Evolutionary conservation across 2,888 invertebrate species (phyloP), one percentile per base, ranked within the genome.

Genomic region (Drosophila neotestacea): DNA sequence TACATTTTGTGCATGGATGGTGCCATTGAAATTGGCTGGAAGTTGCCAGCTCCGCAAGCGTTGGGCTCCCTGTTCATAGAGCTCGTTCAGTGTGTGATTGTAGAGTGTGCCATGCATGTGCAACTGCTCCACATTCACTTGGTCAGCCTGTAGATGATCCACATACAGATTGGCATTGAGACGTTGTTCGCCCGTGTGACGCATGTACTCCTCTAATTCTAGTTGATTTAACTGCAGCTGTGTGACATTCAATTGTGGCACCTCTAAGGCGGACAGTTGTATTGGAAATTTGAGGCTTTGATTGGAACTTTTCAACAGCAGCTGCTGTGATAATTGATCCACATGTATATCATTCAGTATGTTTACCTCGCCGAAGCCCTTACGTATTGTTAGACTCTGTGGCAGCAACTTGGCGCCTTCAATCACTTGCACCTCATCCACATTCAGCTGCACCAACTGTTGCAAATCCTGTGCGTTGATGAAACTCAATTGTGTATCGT

Each of bases 401-500:
- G 82, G 79, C 72, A 94, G 93, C 4, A 78, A 85, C 83, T 95
- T 95, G 42, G 73, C 76, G 6, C 94, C 94, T 28, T 91, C 91
- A 51, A 95, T 91, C 9, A 92, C 74, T 82, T 94, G 93, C 32
- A 92, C 73, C 16, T 92, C 90, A 4, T 92, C 82, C 1, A 79
- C 81, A 71, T 93, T 92, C 22, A 92, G 91, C 56, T 91, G 90
- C 2, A 94, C 90, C 78, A 93, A 93, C 30, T 91, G 86, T 32
- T 90, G 81, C 10, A 93, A 77, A 71, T 93, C 92, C 10, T 93
- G 77, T 1, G 91, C 91, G 73, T 93, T 94, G 60, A 94, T 93
- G 62, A 89, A 90, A 76, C 93, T 92, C 1, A 91, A 85, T 46
- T 90, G 79, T 0, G 94, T 87, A 67, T 93, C 89, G 41, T 92